Conservation (phyloP, 1,140 invertebrate genomes). For the Antheraea pernyi region DNA sequence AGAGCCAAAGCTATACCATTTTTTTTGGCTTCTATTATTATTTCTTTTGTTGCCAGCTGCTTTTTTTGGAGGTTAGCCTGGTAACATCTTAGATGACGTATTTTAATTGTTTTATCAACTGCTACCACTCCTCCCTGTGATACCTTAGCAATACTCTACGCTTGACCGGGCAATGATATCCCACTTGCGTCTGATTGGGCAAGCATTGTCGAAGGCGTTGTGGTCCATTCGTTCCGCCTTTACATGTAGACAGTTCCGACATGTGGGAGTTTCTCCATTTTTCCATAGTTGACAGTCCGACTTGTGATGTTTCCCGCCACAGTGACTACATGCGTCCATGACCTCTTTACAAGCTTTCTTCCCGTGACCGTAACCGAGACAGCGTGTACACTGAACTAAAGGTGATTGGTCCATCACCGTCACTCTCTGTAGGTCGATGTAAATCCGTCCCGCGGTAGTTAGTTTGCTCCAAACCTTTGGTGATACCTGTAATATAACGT, state of each 20-base stretch:
- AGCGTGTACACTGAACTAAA: no score
- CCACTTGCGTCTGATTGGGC: neutral
- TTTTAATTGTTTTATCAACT: neutral
- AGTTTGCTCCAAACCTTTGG: no score
- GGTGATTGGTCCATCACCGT: no score
- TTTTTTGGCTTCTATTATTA: slow-evolving; percentile 6
- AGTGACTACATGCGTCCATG: slow-evolving; percentile 20
- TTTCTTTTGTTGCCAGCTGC: slow-evolving; percentile 6
- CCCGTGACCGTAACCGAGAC: slow-evolving; percentile 20
- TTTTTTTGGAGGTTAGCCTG: slow-evolving; percentile 12
- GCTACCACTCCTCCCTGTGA: neutral
- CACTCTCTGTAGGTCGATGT: no score
- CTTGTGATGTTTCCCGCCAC: slow-evolving; percentile 14
- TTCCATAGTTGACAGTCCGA: slow-evolving; percentile 10
- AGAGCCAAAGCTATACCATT: neutral
- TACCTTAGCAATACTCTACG: neutral
- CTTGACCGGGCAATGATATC: neutral
- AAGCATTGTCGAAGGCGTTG: neutral
- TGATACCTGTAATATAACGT: neutral
- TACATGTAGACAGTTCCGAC: slow-evolving; percentile 7
- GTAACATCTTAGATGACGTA: neutral
- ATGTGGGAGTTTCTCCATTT: neutral
- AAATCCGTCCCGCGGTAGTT: no score
- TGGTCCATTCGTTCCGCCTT: neutral
- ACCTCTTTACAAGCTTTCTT: slow-evolving; percentile 14